Conservation (phyloP, 2,113 vertebrate species). For the Calyptommatus sinebrachiatus region DNA sequence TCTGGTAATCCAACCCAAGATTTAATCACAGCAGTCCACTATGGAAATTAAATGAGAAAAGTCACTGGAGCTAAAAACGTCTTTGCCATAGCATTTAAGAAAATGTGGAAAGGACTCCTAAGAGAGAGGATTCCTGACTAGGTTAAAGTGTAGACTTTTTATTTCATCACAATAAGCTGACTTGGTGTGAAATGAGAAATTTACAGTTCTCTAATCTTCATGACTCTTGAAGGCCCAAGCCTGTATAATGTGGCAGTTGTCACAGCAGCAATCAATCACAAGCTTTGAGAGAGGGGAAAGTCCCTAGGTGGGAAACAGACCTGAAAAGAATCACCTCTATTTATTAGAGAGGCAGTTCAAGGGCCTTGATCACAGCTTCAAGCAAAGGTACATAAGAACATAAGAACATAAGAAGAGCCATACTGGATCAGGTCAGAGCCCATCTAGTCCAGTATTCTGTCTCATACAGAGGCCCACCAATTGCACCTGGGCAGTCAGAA, state of each 20-base stretch:
- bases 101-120: not conserved
- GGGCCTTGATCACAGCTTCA: too few relatives aligned
- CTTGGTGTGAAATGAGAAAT: not conserved
- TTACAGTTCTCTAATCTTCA: not conserved
- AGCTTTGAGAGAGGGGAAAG: not conserved
- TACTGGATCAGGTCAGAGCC: too few relatives aligned
- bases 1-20: not conserved
- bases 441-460: too few relatives aligned
- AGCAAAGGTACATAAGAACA: too few relatives aligned
- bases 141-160: too few relatives aligned
- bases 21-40: not conserved
- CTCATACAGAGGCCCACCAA: too few relatives aligned
- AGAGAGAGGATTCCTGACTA: too few relatives aligned
- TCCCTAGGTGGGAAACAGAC: not conserved
- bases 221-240: not conserved
- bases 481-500: too few relatives aligned
- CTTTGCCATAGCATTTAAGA: not conserved
- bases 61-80: not conserved
- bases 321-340: not conserved
- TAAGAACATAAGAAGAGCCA: too few relatives aligned
- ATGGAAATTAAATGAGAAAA: not conserved
- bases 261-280: not conserved
- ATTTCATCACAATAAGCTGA: not conserved
- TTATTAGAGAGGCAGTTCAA: too few relatives aligned
- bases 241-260: not conserved